Base-by-base conservation (phyloP, 2,888 invertebrate genomes). In the Diploptera punctata region DNA sequence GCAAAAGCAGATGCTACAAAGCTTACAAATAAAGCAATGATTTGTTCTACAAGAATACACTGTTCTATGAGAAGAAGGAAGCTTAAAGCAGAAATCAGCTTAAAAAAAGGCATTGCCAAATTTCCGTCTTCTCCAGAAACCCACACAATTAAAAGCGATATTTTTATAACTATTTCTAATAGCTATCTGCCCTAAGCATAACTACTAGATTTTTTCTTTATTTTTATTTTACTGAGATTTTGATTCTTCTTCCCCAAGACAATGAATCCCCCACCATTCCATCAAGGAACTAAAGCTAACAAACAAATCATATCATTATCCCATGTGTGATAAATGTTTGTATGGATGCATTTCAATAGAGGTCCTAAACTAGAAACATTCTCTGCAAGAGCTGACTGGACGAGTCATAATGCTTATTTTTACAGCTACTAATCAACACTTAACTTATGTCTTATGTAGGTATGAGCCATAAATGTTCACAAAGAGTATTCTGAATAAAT, bases 261-360 rank as follows among this genome's bases (percentile, higher is more conserved):
- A 52, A 52, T 21, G 13, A 52, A 52, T 52, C n/a, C 24, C 18
- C 24, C 52, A 52, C 24, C 13, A 52, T 21, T 52, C 24, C 52
- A 52, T 52, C 24, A 52, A 18, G n/a, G 19, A 52, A 52, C 49
- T 52, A 52, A 19, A 52, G 52, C 52, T 52, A 52, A 52, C 3
- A 52, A 52, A 52, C 52, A 52, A 24, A 52, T 52, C 24, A 52
- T 52, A 7, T 52, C 26, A 52, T 52, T 24, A 52, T 52, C 52
- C 47, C 29, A 57, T 57, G 29, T 57, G 57, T 57, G 57, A 24
- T 52, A 3, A 31, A 26, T 57, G 57, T 57, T 57, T 52, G 52
- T 26, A 52, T 52, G 52, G 52, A 52, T 52, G 52, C 52, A 52
- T 19, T 52, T 21, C 52, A 52, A 9, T 9, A 21, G 24, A 21